These are phyloP conservation scores for Pogonomyrmex barbatus DNA, from an alignment of 1,140 invertebrate species.

Conservation along the genomic window DNA sequence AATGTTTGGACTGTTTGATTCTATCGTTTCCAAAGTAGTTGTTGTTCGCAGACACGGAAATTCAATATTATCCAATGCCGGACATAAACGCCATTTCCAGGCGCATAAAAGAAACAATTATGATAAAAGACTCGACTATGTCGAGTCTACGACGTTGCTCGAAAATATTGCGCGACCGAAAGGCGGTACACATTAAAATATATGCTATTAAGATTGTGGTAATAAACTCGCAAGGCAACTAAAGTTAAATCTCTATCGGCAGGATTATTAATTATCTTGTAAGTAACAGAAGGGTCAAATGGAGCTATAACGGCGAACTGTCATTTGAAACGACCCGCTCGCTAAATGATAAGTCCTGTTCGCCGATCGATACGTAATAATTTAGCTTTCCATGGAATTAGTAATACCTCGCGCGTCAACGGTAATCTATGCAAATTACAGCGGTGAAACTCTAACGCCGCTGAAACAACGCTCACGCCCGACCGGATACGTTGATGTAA, in stretches of 20 bases:
- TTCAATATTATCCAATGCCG: background rate
- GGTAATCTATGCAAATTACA: conserved; percentile 49
- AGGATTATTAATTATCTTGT: conserved; percentile 7
- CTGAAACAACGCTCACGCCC: conserved; percentile 49
- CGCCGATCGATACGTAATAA: conserved; percentile 21
- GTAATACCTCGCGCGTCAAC: conserved; percentile 20
- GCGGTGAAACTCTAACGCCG: conserved; percentile 49
- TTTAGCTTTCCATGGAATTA: conserved; percentile 22
- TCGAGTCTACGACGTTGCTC: background rate
- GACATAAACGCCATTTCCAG: background rate
- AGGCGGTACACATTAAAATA: background rate
- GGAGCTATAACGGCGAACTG: conserved; percentile 18
- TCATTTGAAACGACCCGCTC: conserved; percentile 9
- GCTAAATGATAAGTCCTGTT: background rate
- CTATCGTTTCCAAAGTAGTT: background rate
- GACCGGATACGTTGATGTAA: conserved; percentile 56
- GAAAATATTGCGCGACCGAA: conserved; percentile 16
- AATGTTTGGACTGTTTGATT: background rate
- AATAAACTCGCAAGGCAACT: background rate
- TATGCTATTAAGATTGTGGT: background rate
- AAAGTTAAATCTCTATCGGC: background rate
- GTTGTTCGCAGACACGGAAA: background rate
- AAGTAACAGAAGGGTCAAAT: conserved; percentile 25
- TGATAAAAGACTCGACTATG: background rate
- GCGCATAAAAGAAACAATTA: conserved; percentile 3